A percentile compares a stretch with the other conserved stretches of the same genome.
Conservation (phyloP, 1,140 invertebrate genomes). For the Drosophila ohnishii region DNA sequence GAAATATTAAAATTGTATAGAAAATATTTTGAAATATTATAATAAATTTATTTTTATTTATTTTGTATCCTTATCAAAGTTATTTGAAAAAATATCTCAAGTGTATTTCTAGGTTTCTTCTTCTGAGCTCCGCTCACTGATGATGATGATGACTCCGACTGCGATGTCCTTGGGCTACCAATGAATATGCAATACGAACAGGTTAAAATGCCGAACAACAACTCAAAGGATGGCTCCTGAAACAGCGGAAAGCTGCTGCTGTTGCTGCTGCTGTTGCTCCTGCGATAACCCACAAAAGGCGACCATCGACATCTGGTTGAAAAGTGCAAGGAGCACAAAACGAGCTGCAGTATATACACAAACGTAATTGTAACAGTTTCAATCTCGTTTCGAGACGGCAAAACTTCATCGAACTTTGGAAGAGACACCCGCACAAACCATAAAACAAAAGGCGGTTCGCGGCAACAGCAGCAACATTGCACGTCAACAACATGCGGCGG, state of each 20-base stretch:
- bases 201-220: constrained; percentile 29
- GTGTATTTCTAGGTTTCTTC: constrained; percentile 21
- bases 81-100: background rate
- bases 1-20: background rate
- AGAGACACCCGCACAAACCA: constrained; percentile 61
- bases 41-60: background rate
- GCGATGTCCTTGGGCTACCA: constrained; percentile 31
- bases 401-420: constrained; percentile 66
- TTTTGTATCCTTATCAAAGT: too few species aligned
- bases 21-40: background rate
- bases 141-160: constrained; percentile 22
- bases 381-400: constrained; percentile 59
- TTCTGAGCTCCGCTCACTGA: constrained; percentile 8
- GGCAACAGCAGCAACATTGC: constrained; percentile 60
- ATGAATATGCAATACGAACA: constrained; percentile 46
- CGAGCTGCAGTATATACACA: constrained; percentile 16
- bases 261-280: constrained; percentile 15
- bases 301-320: constrained; percentile 11
- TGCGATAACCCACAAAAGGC: constrained; percentile 21
- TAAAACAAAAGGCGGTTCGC: constrained; percentile 66
- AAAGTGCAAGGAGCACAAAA: constrained; percentile 42
- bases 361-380: constrained; percentile 71
- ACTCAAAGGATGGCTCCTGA: constrained; percentile 10
- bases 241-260: background rate
- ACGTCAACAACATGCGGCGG: constrained; percentile 74